phyloP scores from a whole-genome alignment of 1,140 invertebrate genomes.

The Papilio polyxenes region DNA sequence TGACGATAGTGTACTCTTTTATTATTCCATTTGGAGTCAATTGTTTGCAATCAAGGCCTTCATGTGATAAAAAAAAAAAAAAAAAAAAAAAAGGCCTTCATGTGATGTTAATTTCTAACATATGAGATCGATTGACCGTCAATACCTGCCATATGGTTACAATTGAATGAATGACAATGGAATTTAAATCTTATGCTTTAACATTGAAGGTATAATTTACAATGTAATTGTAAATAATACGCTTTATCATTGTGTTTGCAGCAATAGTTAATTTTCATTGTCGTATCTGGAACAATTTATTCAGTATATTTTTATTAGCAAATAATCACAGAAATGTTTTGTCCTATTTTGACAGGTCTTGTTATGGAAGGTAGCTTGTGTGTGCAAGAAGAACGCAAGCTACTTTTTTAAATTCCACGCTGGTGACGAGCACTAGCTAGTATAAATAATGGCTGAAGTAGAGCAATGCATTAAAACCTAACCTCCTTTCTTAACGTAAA shows the following conservation, averaged over 20 bases:
- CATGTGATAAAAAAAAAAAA: too few relatives aligned
- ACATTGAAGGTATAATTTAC: conserved; percentile 1
- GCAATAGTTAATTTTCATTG: conserved; percentile 9
- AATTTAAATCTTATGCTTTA: background rate
- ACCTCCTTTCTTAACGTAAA: too few relatives aligned
- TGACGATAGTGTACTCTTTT: background rate
- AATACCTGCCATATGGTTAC: conserved; percentile 20
- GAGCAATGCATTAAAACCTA: too few relatives aligned
- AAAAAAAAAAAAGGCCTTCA: too few relatives aligned
- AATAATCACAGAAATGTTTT: background rate
- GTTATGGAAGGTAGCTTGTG: too few relatives aligned
- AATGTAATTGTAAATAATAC: background rate
- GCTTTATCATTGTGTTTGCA: conserved; percentile 12
- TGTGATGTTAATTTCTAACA: background rate
- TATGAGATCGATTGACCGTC: conserved; percentile 9
- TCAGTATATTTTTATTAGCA: background rate
- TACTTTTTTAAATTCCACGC: too few relatives aligned
- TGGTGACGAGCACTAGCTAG: too few relatives aligned
- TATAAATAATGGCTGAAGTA: too few relatives aligned
- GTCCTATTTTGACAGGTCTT: too few relatives aligned
- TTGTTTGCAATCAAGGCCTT: background rate
- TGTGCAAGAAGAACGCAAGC: too few relatives aligned
- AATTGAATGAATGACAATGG: background rate
- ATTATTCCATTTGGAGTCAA: conserved; percentile 4
- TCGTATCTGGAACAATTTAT: background rate